Evolutionary conservation across 2,888 invertebrate species (phyloP).

Genomic region (Melanchra persicariae): DNA sequence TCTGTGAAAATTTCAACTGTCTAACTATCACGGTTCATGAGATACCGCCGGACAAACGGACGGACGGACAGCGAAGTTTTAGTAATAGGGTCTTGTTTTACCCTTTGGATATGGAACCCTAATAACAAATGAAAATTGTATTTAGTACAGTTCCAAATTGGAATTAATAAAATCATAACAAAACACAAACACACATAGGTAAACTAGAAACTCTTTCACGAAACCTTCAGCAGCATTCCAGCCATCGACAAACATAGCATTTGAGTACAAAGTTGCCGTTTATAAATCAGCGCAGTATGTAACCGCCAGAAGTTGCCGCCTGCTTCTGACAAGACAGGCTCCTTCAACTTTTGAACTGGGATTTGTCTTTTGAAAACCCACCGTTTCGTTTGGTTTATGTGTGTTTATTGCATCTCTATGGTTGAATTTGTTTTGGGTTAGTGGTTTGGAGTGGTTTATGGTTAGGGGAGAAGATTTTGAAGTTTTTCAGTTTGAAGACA

Average conservation of each 20-base stretch:
- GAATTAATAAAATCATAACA: conserved; percentile 20
- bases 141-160: too few species aligned
- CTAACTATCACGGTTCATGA: too few species aligned
- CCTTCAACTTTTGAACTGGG: conserved; percentile 60
- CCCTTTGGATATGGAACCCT: too few species aligned
- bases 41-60: too few species aligned
- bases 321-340: conserved; percentile 55
- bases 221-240: conserved; percentile 20
- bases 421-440: conserved; percentile 22
- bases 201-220: conserved; percentile 14
- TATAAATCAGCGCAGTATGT: conserved; percentile 59
- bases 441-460: conserved; percentile 22
- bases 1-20: too few species aligned
- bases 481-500: too few species aligned
- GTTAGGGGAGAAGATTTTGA: background rate
- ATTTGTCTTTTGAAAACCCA: conserved; percentile 59
- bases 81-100: too few species aligned
- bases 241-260: conserved; percentile 51
- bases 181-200: background rate
- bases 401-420: conserved; percentile 31
- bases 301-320: conserved; percentile 55
- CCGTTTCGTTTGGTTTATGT: conserved; percentile 40
- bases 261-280: conserved; percentile 53
- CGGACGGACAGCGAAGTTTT: too few species aligned
- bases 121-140: background rate